A percentile compares a stretch with the other conserved stretches of the same genome.
Conservation (phyloP, 2,797 vertebrate genomes). For the Phrynocephalus vlangalii region DNA sequence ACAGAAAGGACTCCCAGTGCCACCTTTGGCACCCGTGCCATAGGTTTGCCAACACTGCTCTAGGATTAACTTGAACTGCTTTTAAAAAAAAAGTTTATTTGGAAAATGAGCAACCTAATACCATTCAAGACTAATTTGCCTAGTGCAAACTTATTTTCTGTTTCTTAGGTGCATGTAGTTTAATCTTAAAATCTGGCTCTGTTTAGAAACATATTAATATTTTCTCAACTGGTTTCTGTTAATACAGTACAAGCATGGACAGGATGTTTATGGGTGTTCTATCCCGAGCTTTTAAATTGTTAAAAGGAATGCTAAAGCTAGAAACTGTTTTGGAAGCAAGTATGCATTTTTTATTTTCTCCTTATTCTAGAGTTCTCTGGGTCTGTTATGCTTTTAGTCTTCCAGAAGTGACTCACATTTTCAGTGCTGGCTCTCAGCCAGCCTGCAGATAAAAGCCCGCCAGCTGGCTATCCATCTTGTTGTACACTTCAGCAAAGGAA, state of each 20-base stretch:
- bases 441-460: conserved; percentile 33
- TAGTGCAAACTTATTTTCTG: neutral
- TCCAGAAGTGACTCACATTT: conserved; percentile 38
- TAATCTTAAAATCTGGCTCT: neutral
- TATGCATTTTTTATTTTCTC: rapidly evolving
- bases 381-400: conserved; percentile 27
- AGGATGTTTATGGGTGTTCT: neutral
- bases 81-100: neutral
- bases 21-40: too few relatives aligned
- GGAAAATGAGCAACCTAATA: neutral
- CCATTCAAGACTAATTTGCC: neutral
- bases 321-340: neutral
- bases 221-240: neutral
- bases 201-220: neutral
- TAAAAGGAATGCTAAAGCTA: neutral
- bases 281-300: neutral
- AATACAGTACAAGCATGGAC: neutral
- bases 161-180: neutral
- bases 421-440: conserved; percentile 53
- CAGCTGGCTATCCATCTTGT: conserved; percentile 56
- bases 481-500: conserved; percentile 32
- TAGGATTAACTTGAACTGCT: neutral
- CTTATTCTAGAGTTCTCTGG: neutral
- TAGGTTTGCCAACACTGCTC: too few relatives aligned
- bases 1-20: too few relatives aligned